Conservation (phyloP, 35 echinoderm and acorn worm genomes). For the Antedon bifida region DNA sequence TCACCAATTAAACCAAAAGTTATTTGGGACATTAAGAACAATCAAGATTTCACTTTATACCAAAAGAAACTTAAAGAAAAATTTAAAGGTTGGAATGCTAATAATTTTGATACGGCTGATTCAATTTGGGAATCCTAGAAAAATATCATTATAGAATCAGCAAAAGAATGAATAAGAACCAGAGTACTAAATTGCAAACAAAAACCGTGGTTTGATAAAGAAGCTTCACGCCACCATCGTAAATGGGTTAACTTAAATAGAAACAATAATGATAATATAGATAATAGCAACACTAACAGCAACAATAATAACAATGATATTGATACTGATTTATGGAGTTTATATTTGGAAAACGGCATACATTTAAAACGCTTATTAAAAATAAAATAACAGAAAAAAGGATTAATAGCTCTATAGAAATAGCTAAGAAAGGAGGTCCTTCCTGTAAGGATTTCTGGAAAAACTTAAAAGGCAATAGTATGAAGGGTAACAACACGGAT, state of each 20-base stretch:
- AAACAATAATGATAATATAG: neutral
- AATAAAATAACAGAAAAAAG: neutral
- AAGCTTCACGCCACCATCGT: neutral
- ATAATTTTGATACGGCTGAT: neutral
- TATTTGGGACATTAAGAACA: neutral
- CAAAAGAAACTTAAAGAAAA: neutral
- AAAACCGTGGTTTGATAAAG: neutral
- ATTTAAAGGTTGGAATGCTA: neutral
- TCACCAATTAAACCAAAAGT: neutral
- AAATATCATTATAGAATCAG: neutral
- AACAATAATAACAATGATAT: neutral
- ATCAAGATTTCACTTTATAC: neutral
- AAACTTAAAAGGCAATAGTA: neutral
- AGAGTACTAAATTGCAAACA: neutral
- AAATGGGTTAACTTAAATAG: neutral
- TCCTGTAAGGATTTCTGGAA: neutral
- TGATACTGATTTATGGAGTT: neutral
- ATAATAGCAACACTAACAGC: neutral
- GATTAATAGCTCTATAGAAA: neutral
- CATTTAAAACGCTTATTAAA: neutral
- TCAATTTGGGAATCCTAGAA: neutral
- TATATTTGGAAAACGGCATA: neutral
- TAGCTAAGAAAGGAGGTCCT: neutral
- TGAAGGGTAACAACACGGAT: neutral
- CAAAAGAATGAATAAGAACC: neutral